Base-by-base conservation (phyloP, 2,113 vertebrate species). In the Heterocephalus glaber region DNA sequence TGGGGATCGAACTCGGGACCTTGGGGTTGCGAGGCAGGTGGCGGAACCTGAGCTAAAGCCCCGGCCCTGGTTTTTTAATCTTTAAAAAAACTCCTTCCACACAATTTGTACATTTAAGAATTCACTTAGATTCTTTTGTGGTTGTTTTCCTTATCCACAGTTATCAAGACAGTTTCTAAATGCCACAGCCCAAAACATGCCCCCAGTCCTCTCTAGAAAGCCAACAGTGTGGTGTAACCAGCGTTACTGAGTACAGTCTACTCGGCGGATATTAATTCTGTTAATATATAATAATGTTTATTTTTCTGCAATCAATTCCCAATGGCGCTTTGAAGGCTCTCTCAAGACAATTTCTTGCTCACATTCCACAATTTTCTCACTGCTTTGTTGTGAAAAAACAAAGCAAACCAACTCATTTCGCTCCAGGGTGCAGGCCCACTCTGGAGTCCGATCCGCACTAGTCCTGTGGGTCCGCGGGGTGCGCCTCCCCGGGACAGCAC, bases 351-450 rank as follows among this genome's bases (percentile, higher is more conserved):
- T 76, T 94, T 97, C 63, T 92, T 76, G n/a, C 33, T 47, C 70
- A 80, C 63, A 87, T 90, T 89, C 61, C 30, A 92, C 3, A 86
- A 61, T 52, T 94, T 95, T 95, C 91, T 96, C 61, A 94, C 79
- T 24, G 26, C 63, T 93, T 92, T 93, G 80, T 86, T 93, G 85
- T 82, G 95, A 82, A 89, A 95, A 92, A 82, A 89, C 17, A 86
- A 76, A 82, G 68, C 56, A 79, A 94, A 80, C 30, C 87, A 74
- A 87, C 41, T 80, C 76, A 80, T 92, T 90, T 61, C 24, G 89
- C 74, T 74, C 24, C 47, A 65, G 38, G 70, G 47, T n/a, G n/a
- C n/a, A n/a, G n/a, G n/a, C n/a, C n/a, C n/a, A n/a, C n/a, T n/a
- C 47, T 49, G 47, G 47, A 49, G 9, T 9, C 47, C 47, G 47